Evolutionary conservation across 2,797 vertebrate species (phyloP), one percentile per base, ranked within the genome.

Genomic region (Pelochelys cantorii): DNA sequence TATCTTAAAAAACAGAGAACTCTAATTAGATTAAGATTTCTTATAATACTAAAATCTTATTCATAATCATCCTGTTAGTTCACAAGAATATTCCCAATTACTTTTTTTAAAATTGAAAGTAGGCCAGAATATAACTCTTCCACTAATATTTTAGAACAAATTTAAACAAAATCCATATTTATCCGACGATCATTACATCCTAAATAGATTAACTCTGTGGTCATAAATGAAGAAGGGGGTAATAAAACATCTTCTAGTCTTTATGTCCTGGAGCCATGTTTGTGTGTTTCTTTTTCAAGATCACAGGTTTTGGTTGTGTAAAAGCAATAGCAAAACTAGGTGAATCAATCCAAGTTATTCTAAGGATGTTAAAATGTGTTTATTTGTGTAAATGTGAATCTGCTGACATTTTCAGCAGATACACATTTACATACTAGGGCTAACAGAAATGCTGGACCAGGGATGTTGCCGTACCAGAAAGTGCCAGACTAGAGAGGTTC

Each of bases 1-100:
- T 71, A 53, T 54, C 60, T 95, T 87, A 89, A 94, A 88, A 89
- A 59, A 57, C 83, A 90, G 23, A 97, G 89, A 94, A 94, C 56
- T 79, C 74, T 92, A 90, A 93, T 89, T 93, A 92, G 17, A 97
- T 86, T 81, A 78, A 97, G 95, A 74, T 84, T 81, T 2, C 83
- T 96, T 91, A 84, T 93, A 96, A 88, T 94, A 82, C 8, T 94
- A 74, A 92, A 84, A 92, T 81, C 83, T 57, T 79, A 96, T 90
- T 97, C 97, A 91, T 92, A 97, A 95, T 93, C 95, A 94, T 88
- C 75, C 85, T 94, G 60, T 87, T 95, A 68, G 93, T 75, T 89
- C 89, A 91, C 92, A 95, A 90, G 93, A 95, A 91, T 88, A 94
- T 78, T 91, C 84, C 34, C 62, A 84, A 85, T 79, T 93, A 57